These are phyloP conservation scores for Campoplex nolae DNA, from an alignment of 2,888 invertebrate genomes.

Conservation along the genomic window DNA sequence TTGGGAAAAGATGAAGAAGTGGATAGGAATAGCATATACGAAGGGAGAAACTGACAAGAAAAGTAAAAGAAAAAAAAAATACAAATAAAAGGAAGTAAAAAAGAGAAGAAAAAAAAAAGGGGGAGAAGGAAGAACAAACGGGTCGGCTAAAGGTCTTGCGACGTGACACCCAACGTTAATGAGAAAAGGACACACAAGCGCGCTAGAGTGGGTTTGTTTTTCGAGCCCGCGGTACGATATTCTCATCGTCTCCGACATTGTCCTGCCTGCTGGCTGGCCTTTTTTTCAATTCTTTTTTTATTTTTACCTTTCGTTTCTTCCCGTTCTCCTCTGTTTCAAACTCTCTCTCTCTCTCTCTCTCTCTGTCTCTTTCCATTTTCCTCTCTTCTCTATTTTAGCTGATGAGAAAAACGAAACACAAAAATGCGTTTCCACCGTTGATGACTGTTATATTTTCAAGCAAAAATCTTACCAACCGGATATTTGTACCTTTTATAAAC, in stretches of 20 bases:
- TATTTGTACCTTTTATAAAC: neutral
- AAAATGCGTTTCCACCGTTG: slow-evolving; percentile 23
- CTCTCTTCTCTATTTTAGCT: slow-evolving; percentile 35
- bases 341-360: neutral
- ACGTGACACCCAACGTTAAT: slow-evolving; percentile 74
- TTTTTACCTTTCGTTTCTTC: slow-evolving; percentile 16
- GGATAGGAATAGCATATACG: slow-evolving; percentile 26
- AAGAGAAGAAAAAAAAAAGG: slow-evolving; percentile 39
- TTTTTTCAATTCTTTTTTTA: slow-evolving; percentile 16
- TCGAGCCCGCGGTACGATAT: slow-evolving; percentile 51
- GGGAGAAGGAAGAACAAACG: slow-evolving; percentile 46
- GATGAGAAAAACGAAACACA: slow-evolving; percentile 28
- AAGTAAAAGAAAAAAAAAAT: slow-evolving; percentile 50
- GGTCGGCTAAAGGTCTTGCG: slow-evolving; percentile 58
- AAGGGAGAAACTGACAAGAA: slow-evolving; percentile 45
- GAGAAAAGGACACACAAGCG: slow-evolving; percentile 75
- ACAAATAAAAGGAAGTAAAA: slow-evolving; percentile 47
- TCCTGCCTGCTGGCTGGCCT: neutral
- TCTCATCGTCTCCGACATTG: slow-evolving; percentile 55
- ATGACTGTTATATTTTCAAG: slow-evolving; percentile 24
- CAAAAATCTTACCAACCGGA: neutral
- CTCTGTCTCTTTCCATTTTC: neutral
- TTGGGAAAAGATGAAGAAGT: slow-evolving; percentile 56
- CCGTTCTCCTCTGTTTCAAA: neutral
- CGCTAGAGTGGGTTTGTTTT: slow-evolving; percentile 47